Evolutionary conservation across 2,888 invertebrate genomes (phyloP), one percentile per base, ranked within the genome.

Genomic region (Alcis repandata): DNA sequence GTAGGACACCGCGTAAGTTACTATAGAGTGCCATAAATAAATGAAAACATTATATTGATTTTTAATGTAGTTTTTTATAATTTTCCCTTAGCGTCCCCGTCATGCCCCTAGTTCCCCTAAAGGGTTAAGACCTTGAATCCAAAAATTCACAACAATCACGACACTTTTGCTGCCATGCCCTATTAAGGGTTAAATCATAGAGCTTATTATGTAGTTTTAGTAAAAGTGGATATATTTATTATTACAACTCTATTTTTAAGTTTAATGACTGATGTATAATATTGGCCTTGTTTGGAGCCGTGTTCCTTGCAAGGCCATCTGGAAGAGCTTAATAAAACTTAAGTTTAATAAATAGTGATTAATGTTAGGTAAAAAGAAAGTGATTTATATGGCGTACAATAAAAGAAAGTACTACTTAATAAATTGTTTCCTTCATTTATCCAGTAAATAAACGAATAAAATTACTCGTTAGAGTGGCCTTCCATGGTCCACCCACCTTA

Each of bases 281-380:
- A 68, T 65, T 70, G 67, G 62, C 70, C 68, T 69, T 70, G 57
- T 70, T 46, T 68, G 62, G 64, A 68, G 68, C 70, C 63, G 11
- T 67, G 68, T 70, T 73, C 66, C 67, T 69, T 69, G 65, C 69
- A 71, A 73, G 67, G 70, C 69, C 73, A 41, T 64, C 70, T 70
- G 64, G 67, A 72, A 69, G 64, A 70, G 67, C 63, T 68, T 69
- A 40, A 61, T 36, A 63, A 69, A 70, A 70, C 46, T 70, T 64
- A 67, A 67, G 51, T 70, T 70, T 70, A 70, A 69, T 59, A 54
- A 71, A 70, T 63, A 68, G n/a, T 63, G 48, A 63, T 68, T 41
- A 43, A 54, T 43, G 41, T 11, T 54, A 54, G 54, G 41, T 54
- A 63, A 59, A 67, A 65, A 63, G n/a, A 63, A 67, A 70, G 58